These are phyloP conservation scores for Sicus ferrugineus DNA, from an alignment of 2,888 invertebrate genomes.

Conservation along the genomic window DNA sequence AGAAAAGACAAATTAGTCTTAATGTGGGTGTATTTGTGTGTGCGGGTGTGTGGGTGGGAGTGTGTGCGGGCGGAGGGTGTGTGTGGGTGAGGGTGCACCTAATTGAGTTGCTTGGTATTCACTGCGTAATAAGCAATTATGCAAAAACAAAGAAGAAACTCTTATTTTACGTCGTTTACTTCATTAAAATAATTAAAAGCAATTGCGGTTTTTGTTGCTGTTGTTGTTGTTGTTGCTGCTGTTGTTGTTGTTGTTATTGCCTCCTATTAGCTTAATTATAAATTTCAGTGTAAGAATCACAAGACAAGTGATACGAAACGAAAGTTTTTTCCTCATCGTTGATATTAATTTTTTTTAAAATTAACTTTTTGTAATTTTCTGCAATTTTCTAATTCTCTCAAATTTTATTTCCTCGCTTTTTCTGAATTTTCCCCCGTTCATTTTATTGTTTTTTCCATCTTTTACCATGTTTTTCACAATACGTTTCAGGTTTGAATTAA, in stretches of 20 bases:
- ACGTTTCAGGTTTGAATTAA: too few species aligned
- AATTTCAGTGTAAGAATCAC: too few species aligned
- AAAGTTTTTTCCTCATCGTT: neutral
- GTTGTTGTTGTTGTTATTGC: neutral
- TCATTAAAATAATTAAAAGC: slow-evolving; percentile 14
- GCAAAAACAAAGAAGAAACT: slow-evolving; percentile 45
- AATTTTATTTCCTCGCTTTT: too few species aligned
- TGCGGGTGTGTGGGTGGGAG: neutral
- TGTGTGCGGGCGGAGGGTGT: too few species aligned
- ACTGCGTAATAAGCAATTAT: slow-evolving; percentile 55
- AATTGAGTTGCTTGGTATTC: neutral
- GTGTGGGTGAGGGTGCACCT: neutral
- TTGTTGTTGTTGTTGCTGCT: neutral
- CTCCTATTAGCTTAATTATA: too few species aligned
- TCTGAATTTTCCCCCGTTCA: too few species aligned
- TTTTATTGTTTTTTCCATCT: too few species aligned
- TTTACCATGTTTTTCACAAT: too few species aligned
- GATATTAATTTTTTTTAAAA: neutral
- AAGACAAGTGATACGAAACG: too few species aligned
- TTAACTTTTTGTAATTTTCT: neutral
- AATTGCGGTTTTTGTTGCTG: neutral
- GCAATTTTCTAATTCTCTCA: too few species aligned
- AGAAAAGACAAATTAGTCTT: neutral
- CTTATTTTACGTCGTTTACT: neutral
- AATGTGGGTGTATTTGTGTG: neutral